Evolutionary conservation across 2,888 invertebrate species (phyloP).

Genomic region (Ectemnius continuus): DNA sequence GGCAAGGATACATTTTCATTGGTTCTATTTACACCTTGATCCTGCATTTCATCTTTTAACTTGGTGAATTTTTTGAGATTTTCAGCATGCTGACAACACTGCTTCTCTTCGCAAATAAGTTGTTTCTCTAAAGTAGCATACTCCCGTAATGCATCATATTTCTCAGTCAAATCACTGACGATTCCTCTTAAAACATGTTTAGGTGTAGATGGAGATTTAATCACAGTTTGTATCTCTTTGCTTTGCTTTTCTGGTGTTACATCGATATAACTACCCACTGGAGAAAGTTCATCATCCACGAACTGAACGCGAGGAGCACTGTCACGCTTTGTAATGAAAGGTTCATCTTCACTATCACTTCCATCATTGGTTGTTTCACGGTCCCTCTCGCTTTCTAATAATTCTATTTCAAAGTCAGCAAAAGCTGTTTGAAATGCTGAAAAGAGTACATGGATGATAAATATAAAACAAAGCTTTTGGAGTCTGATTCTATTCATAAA

Average conservation of each 20-base stretch:
- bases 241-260: conserved; percentile 42
- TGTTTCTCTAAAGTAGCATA: conserved; percentile 83
- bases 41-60: too few species aligned
- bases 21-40: too few species aligned
- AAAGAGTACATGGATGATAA: conserved; percentile 14
- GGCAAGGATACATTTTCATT: neutral
- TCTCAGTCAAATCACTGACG: conserved; percentile 79
- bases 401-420: conserved; percentile 75
- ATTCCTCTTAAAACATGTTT: conserved; percentile 71
- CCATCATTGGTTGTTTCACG: conserved; percentile 30
- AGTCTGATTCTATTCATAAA: neutral
- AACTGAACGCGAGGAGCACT: conserved; percentile 39
- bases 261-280: conserved; percentile 52
- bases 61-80: too few species aligned
- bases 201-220: conserved; percentile 68
- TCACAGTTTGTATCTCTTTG: conserved; percentile 27
- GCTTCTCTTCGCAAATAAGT: conserved; percentile 58
- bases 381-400: conserved; percentile 69
- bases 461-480: neutral
- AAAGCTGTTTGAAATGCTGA: conserved; percentile 68
- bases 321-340: conserved; percentile 33
- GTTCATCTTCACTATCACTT: conserved; percentile 44
- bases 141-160: conserved; percentile 80
- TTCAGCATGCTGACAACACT: neutral
- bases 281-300: conserved; percentile 28